Evolutionary conservation across 2,797 vertebrate genomes (phyloP).

Genomic region (Synaphobranchus kaupii): DNA sequence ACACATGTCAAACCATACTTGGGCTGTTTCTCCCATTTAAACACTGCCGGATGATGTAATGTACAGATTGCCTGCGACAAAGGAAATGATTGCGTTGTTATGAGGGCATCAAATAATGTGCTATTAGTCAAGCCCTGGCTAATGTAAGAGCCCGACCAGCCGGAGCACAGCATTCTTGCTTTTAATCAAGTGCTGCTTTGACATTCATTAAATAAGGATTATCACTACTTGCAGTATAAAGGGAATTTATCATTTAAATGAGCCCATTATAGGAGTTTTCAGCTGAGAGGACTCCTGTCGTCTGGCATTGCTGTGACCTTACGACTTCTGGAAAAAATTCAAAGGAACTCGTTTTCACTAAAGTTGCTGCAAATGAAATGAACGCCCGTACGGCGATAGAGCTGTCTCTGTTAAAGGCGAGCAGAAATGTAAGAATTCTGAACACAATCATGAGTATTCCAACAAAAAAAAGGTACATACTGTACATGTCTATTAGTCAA

Average conservation of each 20-base stretch:
- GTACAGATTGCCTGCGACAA: conserved; percentile 11
- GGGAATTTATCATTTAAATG: conserved; percentile 64
- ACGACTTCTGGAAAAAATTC: background rate
- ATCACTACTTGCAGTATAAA: conserved; percentile 60
- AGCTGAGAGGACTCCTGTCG: conserved; percentile 29
- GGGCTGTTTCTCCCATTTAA: background rate
- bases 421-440: too few relatives aligned
- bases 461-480: too few relatives aligned
- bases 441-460: too few relatives aligned
- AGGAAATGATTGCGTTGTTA: conserved; percentile 49
- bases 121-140: conserved; percentile 52
- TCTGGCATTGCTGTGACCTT: conserved; percentile 37
- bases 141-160: conserved; percentile 46
- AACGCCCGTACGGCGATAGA: background rate
- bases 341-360: background rate
- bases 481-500: too few relatives aligned
- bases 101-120: conserved; percentile 52
- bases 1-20: background rate
- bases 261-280: conserved; percentile 60
- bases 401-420: background rate
- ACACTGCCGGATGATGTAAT: background rate
- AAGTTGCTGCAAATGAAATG: background rate
- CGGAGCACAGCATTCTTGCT: conserved; percentile 54
- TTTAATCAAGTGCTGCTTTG: conserved; percentile 69
- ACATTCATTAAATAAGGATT: conserved; percentile 72